Percentiles rank a stretch among this genome's conserved stretches.
Conservation (phyloP, 2,113 vertebrate genomes). For the Pionites leucogaster region DNA sequence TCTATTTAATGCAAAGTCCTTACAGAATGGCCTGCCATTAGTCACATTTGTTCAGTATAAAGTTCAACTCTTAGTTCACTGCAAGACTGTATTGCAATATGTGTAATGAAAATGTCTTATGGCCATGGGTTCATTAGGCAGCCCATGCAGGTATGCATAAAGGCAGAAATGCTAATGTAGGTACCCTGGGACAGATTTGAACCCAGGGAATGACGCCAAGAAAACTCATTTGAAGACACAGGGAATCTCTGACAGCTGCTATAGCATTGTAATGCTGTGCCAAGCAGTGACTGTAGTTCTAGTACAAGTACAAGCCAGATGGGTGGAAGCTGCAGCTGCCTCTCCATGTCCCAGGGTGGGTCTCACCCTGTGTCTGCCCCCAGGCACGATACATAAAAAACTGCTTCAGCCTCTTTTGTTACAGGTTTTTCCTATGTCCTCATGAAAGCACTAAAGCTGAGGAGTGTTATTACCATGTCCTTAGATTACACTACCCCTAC, state of each 20-base stretch:
- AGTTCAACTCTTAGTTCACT: background rate
- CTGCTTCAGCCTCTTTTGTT: background rate
- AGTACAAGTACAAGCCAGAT: fast-evolving
- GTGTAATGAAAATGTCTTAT: fast-evolving
- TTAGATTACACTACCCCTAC: background rate
- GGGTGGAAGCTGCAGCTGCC: background rate
- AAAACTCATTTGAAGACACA: background rate
- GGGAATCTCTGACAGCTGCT: background rate
- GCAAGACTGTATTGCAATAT: background rate
- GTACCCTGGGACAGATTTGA: background rate
- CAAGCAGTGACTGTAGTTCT: background rate
- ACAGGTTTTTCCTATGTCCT: background rate
- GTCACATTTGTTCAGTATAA: background rate
- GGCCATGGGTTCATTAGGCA: background rate
- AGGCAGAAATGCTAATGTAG: background rate
- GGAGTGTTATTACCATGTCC: background rate
- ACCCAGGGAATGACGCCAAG: background rate
- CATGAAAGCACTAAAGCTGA: background rate
- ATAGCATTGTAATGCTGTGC: fast-evolving
- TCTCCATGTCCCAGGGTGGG: background rate
- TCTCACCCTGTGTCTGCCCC: background rate
- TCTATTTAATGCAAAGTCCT: background rate
- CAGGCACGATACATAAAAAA: background rate
- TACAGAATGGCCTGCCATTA: background rate
- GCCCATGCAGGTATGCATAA: background rate